phyloP scores from a whole-genome alignment of 2,113 vertebrate genomes.

The Eulemur macaco region DNA sequence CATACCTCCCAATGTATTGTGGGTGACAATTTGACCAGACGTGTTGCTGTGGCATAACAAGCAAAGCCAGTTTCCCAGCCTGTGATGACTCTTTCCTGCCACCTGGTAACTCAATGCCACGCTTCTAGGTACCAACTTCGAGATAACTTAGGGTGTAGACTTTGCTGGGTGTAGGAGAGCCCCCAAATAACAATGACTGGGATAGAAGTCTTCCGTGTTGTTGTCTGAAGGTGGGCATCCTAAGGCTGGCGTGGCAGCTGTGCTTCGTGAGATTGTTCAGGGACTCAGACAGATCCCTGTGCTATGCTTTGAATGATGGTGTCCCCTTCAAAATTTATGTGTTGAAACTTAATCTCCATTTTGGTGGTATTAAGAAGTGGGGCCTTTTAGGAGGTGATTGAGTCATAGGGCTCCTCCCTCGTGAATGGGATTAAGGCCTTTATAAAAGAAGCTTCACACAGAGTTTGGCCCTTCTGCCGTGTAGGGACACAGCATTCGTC shows the following conservation, averaged over 20 bases:
- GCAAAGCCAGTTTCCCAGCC: neutral
- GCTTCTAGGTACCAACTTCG: neutral
- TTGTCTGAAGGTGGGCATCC: neutral
- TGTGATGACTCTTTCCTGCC: neutral
- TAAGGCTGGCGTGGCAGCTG: neutral
- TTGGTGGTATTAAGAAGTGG: neutral
- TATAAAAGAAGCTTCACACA: neutral
- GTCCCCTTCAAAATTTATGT: no score
- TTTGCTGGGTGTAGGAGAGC: neutral
- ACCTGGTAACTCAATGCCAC: neutral
- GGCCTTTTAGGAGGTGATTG: neutral
- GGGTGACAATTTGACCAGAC: neutral
- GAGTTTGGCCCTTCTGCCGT: neutral
- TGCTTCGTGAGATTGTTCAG: neutral
- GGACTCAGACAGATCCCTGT: neutral
- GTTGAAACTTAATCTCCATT: neutral
- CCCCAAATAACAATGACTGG: neutral
- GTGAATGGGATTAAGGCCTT: neutral
- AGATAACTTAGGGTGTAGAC: neutral
- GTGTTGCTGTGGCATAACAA: neutral
- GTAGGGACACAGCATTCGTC: neutral
- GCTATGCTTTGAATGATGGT: neutral
- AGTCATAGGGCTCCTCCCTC: neutral
- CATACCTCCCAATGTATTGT: neutral
- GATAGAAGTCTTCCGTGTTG: neutral